Evolutionary conservation across 1,140 invertebrate species (phyloP), one percentile per base, ranked within the genome.

Genomic region (honey bee (Apis mellifera)): DNA sequence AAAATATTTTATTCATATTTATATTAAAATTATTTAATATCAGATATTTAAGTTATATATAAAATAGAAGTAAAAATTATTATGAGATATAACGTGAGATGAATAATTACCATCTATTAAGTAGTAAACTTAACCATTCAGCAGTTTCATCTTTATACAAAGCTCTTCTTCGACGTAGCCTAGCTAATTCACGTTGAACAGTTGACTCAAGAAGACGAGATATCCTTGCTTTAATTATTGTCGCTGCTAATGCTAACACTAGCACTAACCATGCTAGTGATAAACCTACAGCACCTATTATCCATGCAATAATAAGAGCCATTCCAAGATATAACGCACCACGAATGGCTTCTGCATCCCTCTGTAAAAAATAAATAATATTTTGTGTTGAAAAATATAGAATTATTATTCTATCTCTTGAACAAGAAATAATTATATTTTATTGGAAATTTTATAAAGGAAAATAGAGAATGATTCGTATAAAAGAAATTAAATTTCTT

Each of bases 51-150:
- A 50, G 5, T 69, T 15, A 19, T 54, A 71, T 7, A 32, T 5
- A n/a, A 62, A 13, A 13, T 42, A 42, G 32, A 7, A 13, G 5
- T 15, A 42, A 42, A 50, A 32, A 32, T 17, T 5, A 23, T 19
- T 17, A 21, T 0, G 13, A 48, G 8, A n/a, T 65, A 50, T 48
- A 48, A 48, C 8, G 0, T 13, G 4, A 78, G 26, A 48, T 13
- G 15, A 15, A 23, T 55, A 23, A 48, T 74, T 88, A 95, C 95
- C 95, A 95, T 91, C 94, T 92, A 86, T 95, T 95, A 21, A 95
- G 78, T 17, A 95, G 86, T 71, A 95, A 93, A 84, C 94, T 95
- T n/a, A 95, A 86, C 95, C 95, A 95, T 79, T 95, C 95, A 60
- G 93, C 94, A 4, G 95, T 95, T 85, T 95, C 95, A 73, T 94